Evolutionary conservation across 1,140 invertebrate genomes (phyloP).

Genomic region (Drosophila dunni): DNA sequence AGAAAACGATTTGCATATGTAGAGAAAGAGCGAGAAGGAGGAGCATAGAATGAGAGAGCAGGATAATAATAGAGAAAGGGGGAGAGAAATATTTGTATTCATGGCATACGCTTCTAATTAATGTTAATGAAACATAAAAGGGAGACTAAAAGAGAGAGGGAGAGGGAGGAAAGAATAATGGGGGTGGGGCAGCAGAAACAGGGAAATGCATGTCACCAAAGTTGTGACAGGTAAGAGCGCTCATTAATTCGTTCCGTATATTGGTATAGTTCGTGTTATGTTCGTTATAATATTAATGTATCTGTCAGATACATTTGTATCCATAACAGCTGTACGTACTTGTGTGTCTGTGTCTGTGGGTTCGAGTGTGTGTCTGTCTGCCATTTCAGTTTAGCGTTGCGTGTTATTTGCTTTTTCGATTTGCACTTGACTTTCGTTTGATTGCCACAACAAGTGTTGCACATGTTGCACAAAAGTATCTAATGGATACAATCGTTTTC

Average conservation of each 20-base stretch:
- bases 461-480: slow-evolving; percentile 40
- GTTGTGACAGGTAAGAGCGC: slow-evolving; percentile 35
- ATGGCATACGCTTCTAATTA: slow-evolving; percentile 32
- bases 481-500: slow-evolving; percentile 8
- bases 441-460: slow-evolving; percentile 19
- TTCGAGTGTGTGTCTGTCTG: slow-evolving; percentile 9
- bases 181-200: background rate
- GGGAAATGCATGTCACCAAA: slow-evolving; percentile 28
- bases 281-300: slow-evolving; percentile 31
- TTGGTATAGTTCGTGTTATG: slow-evolving; percentile 21
- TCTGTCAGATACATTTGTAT: slow-evolving; percentile 26
- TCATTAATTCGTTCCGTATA: slow-evolving; percentile 3
- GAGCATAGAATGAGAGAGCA: background rate
- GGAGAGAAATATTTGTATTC: background rate
- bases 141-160: background rate
- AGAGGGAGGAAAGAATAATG: background rate
- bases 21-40: background rate
- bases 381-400: slow-evolving; percentile 52
- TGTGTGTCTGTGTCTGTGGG: slow-evolving; percentile 8
- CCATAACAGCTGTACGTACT: background rate
- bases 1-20: slow-evolving; percentile 37
- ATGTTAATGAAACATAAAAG: slow-evolving; percentile 18
- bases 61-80: background rate
- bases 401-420: slow-evolving; percentile 43
- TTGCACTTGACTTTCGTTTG: slow-evolving; percentile 62